Evolutionary conservation across 2,113 vertebrate species (phyloP).

Genomic region (chimpanzee (Pan troglodytes)): NHGRI_mPanTro3-v2.1_pri NC_072410.2:62818501-62819000

Average conservation of each 20-base stretch:
- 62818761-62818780: conserved; percentile 83
- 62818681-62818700: conserved; percentile 48
- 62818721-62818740: conserved; percentile 81
- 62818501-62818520: neutral
- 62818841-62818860: conserved; percentile 70
- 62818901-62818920: conserved; percentile 58
- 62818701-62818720: conserved; percentile 75
- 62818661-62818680: conserved; percentile 65
- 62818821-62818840: conserved; percentile 78
- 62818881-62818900: conserved; percentile 58
- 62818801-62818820: conserved; percentile 82
- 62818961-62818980: conserved; percentile 63
- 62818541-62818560: neutral
- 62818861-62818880: conserved; percentile 75
- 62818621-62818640: neutral
- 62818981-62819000: conserved; percentile 27
- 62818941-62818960: neutral
- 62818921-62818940: conserved; percentile 17
- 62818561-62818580: neutral
- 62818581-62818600: neutral
- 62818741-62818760: conserved; percentile 82
- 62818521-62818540: neutral
- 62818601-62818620: neutral
- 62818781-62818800: conserved; percentile 83
- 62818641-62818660: conserved; percentile 65